Conservation (phyloP, 2,797 vertebrate genomes). For the Sebastes itinus region DNA sequence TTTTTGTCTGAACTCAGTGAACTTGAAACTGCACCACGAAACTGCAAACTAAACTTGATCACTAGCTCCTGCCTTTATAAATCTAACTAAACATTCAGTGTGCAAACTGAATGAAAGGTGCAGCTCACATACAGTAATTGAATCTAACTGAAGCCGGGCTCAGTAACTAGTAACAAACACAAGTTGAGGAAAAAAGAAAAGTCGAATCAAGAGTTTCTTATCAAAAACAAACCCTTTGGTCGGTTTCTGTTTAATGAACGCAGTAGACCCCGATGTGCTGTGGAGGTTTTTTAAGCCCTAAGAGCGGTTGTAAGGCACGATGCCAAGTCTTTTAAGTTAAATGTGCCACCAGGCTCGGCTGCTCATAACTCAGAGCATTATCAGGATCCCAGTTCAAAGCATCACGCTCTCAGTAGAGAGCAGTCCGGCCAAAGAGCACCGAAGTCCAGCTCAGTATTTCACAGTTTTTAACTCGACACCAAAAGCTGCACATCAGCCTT, state of each 20-base stretch:
- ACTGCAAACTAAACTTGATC: background rate
- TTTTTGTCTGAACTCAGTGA: background rate
- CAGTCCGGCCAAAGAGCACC: background rate
- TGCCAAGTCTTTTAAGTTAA: conserved; percentile 26
- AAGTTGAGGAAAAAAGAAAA: background rate
- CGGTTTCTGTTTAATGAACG: background rate
- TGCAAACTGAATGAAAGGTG: background rate
- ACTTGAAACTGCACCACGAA: background rate
- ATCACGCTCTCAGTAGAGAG: background rate
- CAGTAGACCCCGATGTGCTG: background rate
- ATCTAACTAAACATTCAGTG: background rate
- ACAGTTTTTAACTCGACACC: background rate
- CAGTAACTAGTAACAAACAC: too few relatives aligned
- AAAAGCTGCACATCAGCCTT: background rate
- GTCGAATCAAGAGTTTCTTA: background rate
- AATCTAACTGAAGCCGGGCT: background rate
- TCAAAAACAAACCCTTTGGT: background rate
- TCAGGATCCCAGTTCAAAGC: conserved; percentile 21
- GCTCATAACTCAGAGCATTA: conserved; percentile 42
- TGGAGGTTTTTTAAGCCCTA: background rate
- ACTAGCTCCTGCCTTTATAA: background rate
- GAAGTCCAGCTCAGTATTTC: background rate
- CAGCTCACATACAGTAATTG: background rate
- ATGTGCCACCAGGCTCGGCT: conserved; percentile 7
- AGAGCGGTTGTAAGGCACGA: background rate